A percentile compares a stretch with the other conserved stretches of the same genome.
phyloP scores from a whole-genome alignment of 1,140 invertebrate species.

The Brachionus koreanus region DNA sequence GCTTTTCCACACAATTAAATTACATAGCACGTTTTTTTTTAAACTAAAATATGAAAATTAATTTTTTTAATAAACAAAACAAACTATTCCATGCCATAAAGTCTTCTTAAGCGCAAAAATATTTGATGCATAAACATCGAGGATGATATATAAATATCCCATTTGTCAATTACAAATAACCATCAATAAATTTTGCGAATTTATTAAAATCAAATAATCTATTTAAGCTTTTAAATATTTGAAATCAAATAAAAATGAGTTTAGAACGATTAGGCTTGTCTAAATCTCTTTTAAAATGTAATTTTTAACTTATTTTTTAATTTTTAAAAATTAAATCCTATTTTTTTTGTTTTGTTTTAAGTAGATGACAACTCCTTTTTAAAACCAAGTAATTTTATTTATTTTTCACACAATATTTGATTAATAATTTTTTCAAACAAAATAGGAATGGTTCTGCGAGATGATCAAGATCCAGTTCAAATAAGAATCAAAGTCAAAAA shows the following conservation, averaged over 20 bases:
- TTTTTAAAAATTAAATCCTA: not conserved
- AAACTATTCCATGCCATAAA: slow-evolving; percentile 30
- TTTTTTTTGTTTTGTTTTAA: not conserved
- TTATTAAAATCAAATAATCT: not conserved
- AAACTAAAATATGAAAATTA: not conserved
- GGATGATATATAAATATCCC: slow-evolving; percentile 14
- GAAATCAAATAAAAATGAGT: not conserved
- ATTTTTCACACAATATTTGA: too few relatives aligned
- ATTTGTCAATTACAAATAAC: slow-evolving; percentile 9
- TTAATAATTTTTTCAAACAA: not conserved
- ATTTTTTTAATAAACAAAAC: not conserved
- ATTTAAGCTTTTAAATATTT: not conserved
- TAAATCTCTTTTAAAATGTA: not conserved
- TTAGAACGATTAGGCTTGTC: not conserved
- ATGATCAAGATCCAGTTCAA: not conserved
- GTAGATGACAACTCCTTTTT: not conserved
- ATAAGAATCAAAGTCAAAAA: slow-evolving; percentile 15
- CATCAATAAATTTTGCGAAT: not conserved
- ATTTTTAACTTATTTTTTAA: not conserved
- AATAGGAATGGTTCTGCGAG: not conserved
- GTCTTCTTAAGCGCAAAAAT: not conserved
- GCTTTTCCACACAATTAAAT: not conserved
- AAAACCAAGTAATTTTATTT: not conserved
- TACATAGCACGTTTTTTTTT: not conserved
- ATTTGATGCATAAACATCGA: slow-evolving; percentile 30